A percentile compares a stretch with the other conserved stretches of the same genome.
These are phyloP conservation scores for Enteromius argenteus DNA, from an alignment of 2,797 vertebrate species.

Conservation along the genomic window DNA sequence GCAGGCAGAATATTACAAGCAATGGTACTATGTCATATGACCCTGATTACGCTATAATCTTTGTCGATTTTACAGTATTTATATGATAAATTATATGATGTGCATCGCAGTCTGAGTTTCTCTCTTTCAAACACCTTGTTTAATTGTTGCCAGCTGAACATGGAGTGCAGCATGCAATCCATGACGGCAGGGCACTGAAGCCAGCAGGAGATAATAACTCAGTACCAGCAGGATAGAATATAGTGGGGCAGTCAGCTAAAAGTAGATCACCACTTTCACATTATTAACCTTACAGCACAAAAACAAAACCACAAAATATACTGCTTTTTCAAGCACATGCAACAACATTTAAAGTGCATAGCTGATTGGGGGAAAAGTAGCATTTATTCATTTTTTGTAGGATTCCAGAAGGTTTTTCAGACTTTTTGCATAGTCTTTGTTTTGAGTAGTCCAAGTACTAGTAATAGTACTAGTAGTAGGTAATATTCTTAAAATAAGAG, in stretches of 20 bases:
- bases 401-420: background rate
- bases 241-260: background rate
- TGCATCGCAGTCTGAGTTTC: background rate
- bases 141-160: conserved; percentile 24
- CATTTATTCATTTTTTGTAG: background rate
- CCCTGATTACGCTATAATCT: background rate
- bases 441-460: background rate
- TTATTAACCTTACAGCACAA: background rate
- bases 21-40: background rate
- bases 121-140: conserved; percentile 6
- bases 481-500: background rate
- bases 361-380: background rate
- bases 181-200: background rate
- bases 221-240: conserved; percentile 12
- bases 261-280: background rate
- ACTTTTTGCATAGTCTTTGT: background rate
- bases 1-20: background rate
- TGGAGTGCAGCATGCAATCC: background rate
- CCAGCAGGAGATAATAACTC: conserved; percentile 15
- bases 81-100: background rate
- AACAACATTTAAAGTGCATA: background rate
- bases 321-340: background rate
- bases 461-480: too few species aligned
- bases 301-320: background rate
- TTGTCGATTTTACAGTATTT: background rate